Percentiles rank a stretch among this genome's conserved stretches.
phyloP scores from a whole-genome alignment of 2,888 invertebrate genomes.

The Mechanitis messenoides region DNA sequence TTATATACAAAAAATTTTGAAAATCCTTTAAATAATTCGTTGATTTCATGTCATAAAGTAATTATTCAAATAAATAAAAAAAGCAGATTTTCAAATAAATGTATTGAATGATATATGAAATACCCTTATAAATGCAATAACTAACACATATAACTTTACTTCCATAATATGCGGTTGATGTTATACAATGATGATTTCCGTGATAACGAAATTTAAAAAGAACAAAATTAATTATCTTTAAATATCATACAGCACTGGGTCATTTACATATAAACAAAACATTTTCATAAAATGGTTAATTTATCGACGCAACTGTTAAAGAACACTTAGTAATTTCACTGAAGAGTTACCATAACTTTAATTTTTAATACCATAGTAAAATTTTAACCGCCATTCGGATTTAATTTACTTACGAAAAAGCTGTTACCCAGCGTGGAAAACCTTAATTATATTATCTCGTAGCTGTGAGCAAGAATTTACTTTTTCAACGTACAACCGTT shows the following conservation, averaged over 20 bases:
- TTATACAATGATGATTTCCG: no score
- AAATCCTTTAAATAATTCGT: conserved; percentile 7
- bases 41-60: background rate
- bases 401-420: conserved; percentile 27
- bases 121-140: no score
- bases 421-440: conserved; percentile 17
- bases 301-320: conserved; percentile 15
- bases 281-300: conserved; percentile 5
- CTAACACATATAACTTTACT: no score
- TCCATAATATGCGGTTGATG: no score
- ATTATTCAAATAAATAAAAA: background rate
- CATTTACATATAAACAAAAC: background rate
- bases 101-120: no score
- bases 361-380: conserved; percentile 28
- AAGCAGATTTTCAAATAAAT: background rate
- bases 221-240: no score
- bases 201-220: no score
- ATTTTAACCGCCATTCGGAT: conserved; percentile 26
- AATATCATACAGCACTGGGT: no score
- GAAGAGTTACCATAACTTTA: conserved; percentile 26
- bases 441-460: conserved; percentile 20
- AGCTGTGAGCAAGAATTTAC: conserved; percentile 18
- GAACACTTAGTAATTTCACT: conserved; percentile 19
- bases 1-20: conserved; percentile 13
- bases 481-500: conserved; percentile 20